phyloP scores from a whole-genome alignment of 2,888 invertebrate genomes.

The Orchestes rusci region DNA sequence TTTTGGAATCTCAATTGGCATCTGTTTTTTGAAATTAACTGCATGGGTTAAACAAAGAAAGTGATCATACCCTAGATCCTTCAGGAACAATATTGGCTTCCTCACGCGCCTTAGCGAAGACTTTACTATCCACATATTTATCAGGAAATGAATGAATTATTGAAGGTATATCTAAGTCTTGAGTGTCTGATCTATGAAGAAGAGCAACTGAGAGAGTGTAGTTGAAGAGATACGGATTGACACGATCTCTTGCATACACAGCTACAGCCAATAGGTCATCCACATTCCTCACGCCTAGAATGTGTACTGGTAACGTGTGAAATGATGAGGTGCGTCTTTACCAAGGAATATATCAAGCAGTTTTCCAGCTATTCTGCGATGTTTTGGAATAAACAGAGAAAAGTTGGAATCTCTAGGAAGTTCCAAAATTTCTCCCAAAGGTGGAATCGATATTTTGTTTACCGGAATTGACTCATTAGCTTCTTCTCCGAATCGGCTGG shows the following conservation, averaged over 20 bases:
- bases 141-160: conserved; percentile 75
- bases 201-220: conserved; percentile 71
- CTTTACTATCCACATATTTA: conserved; percentile 70
- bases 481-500: conserved; percentile 53
- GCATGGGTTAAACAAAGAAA: no score
- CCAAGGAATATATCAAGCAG: conserved; percentile 64
- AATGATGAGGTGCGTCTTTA: no score
- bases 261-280: conserved; percentile 67
- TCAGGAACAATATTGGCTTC: conserved; percentile 56
- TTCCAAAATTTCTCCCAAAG: conserved; percentile 50
- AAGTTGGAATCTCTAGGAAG: conserved; percentile 58
- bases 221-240: conserved; percentile 76
- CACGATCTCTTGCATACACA: conserved; percentile 61
- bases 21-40: no score
- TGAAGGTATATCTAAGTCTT: conserved; percentile 62
- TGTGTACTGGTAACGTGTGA: no score
- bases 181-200: conserved; percentile 65
- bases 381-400: conserved; percentile 66
- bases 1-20: conserved; percentile 61
- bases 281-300: no score
- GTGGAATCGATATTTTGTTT: conserved; percentile 49
- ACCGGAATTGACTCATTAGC: conserved; percentile 50
- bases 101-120: conserved; percentile 63
- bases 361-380: conserved; percentile 62
- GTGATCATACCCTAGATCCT: conserved; percentile 41